Percentiles rank a stretch among this genome's conserved stretches.
phyloP scores from a whole-genome alignment of 2,797 vertebrate genomes.

The Apogon talboti region DNA sequence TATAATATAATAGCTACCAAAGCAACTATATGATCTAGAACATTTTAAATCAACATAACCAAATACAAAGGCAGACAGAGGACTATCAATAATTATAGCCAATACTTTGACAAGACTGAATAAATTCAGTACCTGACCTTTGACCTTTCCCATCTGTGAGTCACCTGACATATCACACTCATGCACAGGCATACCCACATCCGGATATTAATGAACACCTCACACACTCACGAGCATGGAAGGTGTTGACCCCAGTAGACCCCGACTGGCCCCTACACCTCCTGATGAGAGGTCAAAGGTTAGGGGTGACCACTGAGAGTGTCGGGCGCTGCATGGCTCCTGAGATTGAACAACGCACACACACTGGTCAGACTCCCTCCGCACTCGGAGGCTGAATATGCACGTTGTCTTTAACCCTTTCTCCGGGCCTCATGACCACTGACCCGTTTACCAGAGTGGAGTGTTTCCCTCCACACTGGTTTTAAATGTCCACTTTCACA shows the following conservation, averaged over 20 bases:
- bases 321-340: constrained; percentile 52
- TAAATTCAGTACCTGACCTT: not conserved
- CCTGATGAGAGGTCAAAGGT: constrained; percentile 63
- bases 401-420: constrained; percentile 19
- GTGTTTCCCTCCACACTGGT: constrained; percentile 38
- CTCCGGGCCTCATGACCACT: constrained; percentile 12
- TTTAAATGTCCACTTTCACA: constrained; percentile 38
- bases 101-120: not conserved
- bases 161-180: constrained; percentile 25
- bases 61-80: not conserved
- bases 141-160: constrained; percentile 22
- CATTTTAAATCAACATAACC: not conserved
- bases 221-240: constrained; percentile 33
- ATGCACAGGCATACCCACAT: constrained; percentile 3
- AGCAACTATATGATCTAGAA: constrained; percentile 2
- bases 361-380: constrained; percentile 22
- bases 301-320: constrained; percentile 65
- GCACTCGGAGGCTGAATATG: constrained; percentile 9
- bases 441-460: constrained; percentile 49
- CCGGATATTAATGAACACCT: constrained; percentile 56
- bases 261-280: constrained; percentile 32
- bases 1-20: constrained; percentile 20
- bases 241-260: constrained; percentile 55
- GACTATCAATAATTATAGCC: not conserved
- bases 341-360: constrained; percentile 1